These are phyloP conservation scores for Amblyopsis hoosieri DNA, from an alignment of 2,797 vertebrate genomes.

Conservation along the genomic window DNA sequence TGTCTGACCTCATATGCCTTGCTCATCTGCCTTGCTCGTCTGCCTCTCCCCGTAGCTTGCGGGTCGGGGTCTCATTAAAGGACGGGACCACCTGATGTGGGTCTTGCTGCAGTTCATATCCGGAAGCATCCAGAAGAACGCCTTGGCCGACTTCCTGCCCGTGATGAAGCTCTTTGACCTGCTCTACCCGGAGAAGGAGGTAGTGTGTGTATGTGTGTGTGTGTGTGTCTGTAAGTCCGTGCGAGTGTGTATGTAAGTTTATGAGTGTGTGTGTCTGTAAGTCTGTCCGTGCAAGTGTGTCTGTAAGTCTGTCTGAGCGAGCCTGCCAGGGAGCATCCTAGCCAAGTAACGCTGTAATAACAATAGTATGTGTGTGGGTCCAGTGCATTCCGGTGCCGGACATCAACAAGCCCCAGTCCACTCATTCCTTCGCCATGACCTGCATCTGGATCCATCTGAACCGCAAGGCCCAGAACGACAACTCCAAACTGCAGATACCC, in stretches of 20 bases:
- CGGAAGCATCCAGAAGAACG: constrained; percentile 98
- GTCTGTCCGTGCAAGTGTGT: too few relatives aligned
- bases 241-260: too few relatives aligned
- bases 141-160: constrained; percentile 93
- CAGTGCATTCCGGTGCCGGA: constrained; percentile 98
- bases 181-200: constrained; percentile 97
- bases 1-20: not conserved
- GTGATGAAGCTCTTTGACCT: constrained; percentile 99
- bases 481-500: constrained; percentile 95
- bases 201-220: constrained; percentile 39
- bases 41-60: constrained; percentile 82
- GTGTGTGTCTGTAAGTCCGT: too few relatives aligned
- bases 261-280: not conserved
- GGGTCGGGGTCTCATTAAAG: constrained; percentile 96
- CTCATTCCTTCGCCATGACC: constrained; percentile 98
- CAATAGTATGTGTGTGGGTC: not conserved
- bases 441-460: constrained; percentile 99
- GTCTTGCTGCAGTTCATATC: constrained; percentile 98
- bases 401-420: constrained; percentile 98
- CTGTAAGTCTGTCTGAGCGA: too few relatives aligned
- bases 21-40: not conserved
- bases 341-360: not conserved
- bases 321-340: too few relatives aligned
- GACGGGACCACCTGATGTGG: constrained; percentile 98
- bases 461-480: constrained; percentile 96